Evolutionary conservation across 2,888 invertebrate genomes (phyloP).

Genomic region (Drosophila nr. fundita): DNA sequence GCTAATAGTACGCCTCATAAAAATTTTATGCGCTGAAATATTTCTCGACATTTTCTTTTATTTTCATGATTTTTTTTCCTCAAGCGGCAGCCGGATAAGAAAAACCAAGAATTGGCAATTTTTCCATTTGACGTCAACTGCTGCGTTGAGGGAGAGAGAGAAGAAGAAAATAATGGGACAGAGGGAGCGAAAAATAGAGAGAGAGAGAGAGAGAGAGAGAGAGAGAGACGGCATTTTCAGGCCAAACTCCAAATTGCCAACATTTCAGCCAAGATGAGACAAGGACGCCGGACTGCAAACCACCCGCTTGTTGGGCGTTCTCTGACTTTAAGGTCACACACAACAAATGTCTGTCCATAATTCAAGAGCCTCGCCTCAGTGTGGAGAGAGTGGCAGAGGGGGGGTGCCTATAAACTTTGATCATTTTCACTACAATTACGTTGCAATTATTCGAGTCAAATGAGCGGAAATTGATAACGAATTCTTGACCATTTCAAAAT

Average conservation of each 20-base stretch:
- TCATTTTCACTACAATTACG: constrained; percentile 76
- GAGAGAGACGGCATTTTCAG: neutral
- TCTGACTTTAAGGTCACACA: constrained; percentile 59
- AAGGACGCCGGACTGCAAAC: neutral
- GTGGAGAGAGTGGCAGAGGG: neutral
- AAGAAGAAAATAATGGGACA: neutral
- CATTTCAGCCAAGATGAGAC: constrained; percentile 16
- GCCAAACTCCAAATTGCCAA: constrained; percentile 19
- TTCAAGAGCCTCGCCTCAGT: constrained; percentile 25
- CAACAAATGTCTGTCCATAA: constrained; percentile 69
- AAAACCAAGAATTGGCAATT: constrained; percentile 73
- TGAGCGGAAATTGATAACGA: constrained; percentile 49
- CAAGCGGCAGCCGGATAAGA: constrained; percentile 24
- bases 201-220: neutral
- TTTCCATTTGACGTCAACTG: constrained; percentile 68
- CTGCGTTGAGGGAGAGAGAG: neutral
- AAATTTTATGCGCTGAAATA: constrained; percentile 79
- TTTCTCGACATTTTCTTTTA: constrained; percentile 46
- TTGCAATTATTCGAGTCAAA: constrained; percentile 35
- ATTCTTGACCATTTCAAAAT: constrained; percentile 63
- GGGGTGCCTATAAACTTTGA: constrained; percentile 54
- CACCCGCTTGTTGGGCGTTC: neutral
- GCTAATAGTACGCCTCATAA: constrained; percentile 77
- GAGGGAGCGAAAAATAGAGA: neutral
- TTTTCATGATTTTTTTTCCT: constrained; percentile 16